Evolutionary conservation across 2,888 invertebrate species (phyloP), one percentile per base, ranked within the genome.

Genomic region (Melieria crassipennis): DNA sequence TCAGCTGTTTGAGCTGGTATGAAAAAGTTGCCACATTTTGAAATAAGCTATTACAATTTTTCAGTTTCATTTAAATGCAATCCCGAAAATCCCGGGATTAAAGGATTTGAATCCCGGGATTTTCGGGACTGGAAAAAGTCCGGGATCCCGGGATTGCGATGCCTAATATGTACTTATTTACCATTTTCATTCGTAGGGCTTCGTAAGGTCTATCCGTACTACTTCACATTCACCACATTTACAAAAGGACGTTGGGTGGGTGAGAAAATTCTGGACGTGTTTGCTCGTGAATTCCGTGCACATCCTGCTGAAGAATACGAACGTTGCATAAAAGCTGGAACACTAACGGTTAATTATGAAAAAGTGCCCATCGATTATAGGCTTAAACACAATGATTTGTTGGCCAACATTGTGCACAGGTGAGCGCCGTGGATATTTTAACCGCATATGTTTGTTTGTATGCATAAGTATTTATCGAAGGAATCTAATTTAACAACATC

Each of bases 171-270:
- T 30, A 30, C 30, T 30, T 30, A 30, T 30, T 30, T 30, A 30
- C 30, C 30, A 30, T 30, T 30, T 52, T 13, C n/a, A 52, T 52
- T 68, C 58, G 43, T 52, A 84, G 97, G 96, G 79, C 90, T 98
- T 79, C 90, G 98, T 78, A 98, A 98, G 89, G 98, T 98, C 3
- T 97, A 96, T 86, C 98, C 98, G 0, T 98, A 98, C 88, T 95
- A 96, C 88, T 98, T 96, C 89, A 96, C 96, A 74, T 98, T 97
- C 88, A 95, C 96, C 75, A 96, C 97, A 55, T 97, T 96, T 88
- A 96, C 96, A 74, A 98, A 98, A 88, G 96, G 97, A 7, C 91
- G 98, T 80, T 98, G 98, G 98, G 95, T 97, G 4, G 97, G 97
- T 4, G 95, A 95, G 87, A 93, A 93, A 85, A 94, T 98, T 78